Conservation (phyloP, 2,113 vertebrate genomes). For the Halcyon senegalensis region DNA sequence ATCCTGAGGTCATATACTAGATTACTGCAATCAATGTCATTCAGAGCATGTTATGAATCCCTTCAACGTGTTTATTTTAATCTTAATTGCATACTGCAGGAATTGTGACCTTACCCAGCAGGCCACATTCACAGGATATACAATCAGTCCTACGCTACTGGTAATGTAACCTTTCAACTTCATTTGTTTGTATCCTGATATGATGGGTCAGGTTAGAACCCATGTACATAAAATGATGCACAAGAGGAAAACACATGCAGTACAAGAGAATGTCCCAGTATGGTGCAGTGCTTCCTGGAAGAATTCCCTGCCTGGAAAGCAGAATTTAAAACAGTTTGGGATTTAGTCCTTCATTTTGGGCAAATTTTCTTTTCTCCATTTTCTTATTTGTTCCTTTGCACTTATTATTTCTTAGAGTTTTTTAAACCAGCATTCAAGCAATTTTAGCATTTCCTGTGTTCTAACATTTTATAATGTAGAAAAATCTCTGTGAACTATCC, state of each 20-base stretch:
- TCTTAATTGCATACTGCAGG: constrained; percentile 78
- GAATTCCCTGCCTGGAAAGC: not conserved
- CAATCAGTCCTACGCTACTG: constrained; percentile 50
- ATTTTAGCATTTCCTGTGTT: not conserved
- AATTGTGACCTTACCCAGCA: constrained; percentile 75
- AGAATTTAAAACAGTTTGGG: not conserved
- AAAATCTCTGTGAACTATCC: not conserved
- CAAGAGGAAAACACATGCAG: not conserved
- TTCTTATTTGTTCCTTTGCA: not conserved
- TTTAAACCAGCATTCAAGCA: not conserved
- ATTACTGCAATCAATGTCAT: constrained; percentile 79
- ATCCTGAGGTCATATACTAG: constrained; percentile 75
- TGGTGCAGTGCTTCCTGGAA: not conserved
- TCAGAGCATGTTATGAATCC: constrained; percentile 74
- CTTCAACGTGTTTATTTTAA: constrained; percentile 78
- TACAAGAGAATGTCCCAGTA: not conserved
- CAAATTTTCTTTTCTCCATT: not conserved
- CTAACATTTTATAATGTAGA: not conserved
- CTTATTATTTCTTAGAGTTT: not conserved
- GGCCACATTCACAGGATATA: constrained; percentile 64
- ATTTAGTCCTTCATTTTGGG: not conserved
- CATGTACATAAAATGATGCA: not conserved
- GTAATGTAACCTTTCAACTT: constrained; percentile 40
- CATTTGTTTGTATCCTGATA: constrained; percentile 27
- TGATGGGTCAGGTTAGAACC: not conserved